Conservation (phyloP, 1,140 invertebrate genomes). For the Arctopsyche grandis region DNA sequence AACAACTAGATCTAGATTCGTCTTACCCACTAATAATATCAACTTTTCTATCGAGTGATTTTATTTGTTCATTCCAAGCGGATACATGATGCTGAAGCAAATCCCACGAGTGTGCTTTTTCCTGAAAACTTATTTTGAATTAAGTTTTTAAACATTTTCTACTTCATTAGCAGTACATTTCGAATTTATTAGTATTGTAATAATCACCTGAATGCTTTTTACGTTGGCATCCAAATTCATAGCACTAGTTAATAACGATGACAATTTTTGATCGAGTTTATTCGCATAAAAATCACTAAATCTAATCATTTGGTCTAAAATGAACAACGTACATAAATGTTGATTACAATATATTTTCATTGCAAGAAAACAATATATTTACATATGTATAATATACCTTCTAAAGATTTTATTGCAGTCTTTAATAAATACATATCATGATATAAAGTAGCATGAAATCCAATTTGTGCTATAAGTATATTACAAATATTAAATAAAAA, state of each 20-base stretch:
- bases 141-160: not conserved
- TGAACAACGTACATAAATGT: not conserved
- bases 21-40: constrained; percentile 65
- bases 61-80: constrained; percentile 66
- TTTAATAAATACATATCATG: constrained; percentile 24
- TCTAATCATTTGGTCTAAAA: constrained; percentile 42
- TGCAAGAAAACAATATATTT: not conserved
- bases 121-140: constrained; percentile 51
- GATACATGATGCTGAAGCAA: constrained; percentile 64
- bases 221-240: constrained; percentile 36
- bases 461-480: constrained; percentile 9
- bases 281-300: constrained; percentile 36
- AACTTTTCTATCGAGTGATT: constrained; percentile 62
- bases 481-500: not conserved
- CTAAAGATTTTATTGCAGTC: not conserved
- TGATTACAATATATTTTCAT: not conserved
- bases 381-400: constrained; percentile 31
- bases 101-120: constrained; percentile 64
- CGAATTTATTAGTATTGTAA: not conserved
- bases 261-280: constrained; percentile 48
- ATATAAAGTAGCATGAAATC: constrained; percentile 3
- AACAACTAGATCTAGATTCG: too few species aligned
- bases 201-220: constrained; percentile 41
- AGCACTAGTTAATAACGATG: constrained; percentile 1
- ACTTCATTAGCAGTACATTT: not conserved